Conservation (phyloP, 2,113 vertebrate species). For the Onychostoma macrolepis region DNA sequence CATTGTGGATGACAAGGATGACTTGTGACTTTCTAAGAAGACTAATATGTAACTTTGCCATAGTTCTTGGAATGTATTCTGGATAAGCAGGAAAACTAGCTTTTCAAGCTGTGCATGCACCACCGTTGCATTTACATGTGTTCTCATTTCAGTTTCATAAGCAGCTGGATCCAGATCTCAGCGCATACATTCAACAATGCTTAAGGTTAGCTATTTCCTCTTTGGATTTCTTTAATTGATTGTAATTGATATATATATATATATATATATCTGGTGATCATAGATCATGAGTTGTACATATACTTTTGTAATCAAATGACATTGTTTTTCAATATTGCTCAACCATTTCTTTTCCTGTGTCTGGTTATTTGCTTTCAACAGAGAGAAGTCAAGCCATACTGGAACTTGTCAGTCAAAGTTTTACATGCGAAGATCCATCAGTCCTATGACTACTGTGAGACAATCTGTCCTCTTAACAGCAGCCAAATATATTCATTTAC, state of each 20-base stretch:
- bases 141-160: neutral
- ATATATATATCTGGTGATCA: neutral
- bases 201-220: conserved; percentile 21
- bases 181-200: conserved; percentile 3
- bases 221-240: neutral
- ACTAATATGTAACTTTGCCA: too few relatives aligned
- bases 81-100: neutral
- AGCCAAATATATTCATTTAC: neutral
- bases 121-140: too few relatives aligned
- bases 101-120: conserved; percentile 6
- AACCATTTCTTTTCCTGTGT: neutral
- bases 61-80: neutral
- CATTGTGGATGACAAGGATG: neutral
- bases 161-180: neutral
- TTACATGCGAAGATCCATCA: conserved; percentile 49
- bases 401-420: conserved; percentile 63
- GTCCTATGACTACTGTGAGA: conserved; percentile 60
- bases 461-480: neutral
- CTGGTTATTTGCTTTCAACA: conserved; percentile 38
- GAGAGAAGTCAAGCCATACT: conserved; percentile 57
- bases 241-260: neutral
- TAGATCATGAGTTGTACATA: neutral
- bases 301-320: neutral
- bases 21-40: neutral
- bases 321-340: neutral